phyloP scores from a whole-genome alignment of 2,113 vertebrate species.

The Bagarius yarrelli region DNA sequence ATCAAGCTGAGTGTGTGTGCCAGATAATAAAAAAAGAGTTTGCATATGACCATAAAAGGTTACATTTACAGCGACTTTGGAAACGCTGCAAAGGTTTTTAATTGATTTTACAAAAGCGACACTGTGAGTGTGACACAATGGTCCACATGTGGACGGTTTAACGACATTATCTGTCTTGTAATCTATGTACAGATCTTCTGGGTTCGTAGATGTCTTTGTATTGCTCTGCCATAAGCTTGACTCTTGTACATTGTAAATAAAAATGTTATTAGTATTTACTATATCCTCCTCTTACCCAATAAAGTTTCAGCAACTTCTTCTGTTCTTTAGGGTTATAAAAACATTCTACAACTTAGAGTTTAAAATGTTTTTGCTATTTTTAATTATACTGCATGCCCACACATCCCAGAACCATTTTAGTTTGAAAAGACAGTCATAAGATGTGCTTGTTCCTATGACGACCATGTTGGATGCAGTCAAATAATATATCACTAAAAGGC shows the following conservation, averaged over 20 bases:
- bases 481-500: too few relatives aligned
- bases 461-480: too few relatives aligned
- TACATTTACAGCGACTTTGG: conserved; percentile 31
- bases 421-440: too few relatives aligned
- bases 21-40: conserved; percentile 44
- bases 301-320: too few relatives aligned
- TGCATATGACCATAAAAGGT: conserved; percentile 38
- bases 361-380: too few relatives aligned
- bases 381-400: too few relatives aligned
- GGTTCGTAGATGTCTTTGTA: not conserved
- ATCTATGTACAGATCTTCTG: not conserved
- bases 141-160: conserved; percentile 40
- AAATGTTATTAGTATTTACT: too few relatives aligned
- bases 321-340: too few relatives aligned
- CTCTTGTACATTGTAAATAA: not conserved
- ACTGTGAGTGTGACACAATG: conserved; percentile 15
- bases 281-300: too few relatives aligned
- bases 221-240: not conserved
- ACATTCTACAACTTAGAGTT: too few relatives aligned
- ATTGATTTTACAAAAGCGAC: conserved; percentile 22
- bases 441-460: too few relatives aligned
- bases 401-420: too few relatives aligned
- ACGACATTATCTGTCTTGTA: not conserved
- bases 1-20: conserved; percentile 12
- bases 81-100: conserved; percentile 32